These are phyloP conservation scores for Gila robusta DNA, from an alignment of 2,797 vertebrate genomes.

Conservation along the genomic window DNA sequence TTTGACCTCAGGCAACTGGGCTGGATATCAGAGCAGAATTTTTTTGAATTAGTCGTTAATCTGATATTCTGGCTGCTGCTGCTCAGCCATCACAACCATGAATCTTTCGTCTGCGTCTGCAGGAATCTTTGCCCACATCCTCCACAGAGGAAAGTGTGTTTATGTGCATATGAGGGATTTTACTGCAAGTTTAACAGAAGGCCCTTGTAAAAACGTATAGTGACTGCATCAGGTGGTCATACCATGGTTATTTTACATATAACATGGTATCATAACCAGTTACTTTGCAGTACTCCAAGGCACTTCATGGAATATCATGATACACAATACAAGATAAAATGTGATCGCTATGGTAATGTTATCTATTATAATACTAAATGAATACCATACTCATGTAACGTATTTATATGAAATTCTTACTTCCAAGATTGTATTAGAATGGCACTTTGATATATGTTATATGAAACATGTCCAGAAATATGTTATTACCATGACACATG, in stretches of 20 bases:
- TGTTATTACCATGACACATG: not conserved
- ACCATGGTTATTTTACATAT: not conserved
- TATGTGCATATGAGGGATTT: constrained; percentile 11
- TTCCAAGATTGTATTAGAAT: not conserved
- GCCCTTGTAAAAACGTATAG: not conserved
- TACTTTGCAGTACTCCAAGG: not conserved
- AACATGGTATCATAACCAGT: not conserved
- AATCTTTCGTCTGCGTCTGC: constrained; percentile 26
- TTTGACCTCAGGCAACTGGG: constrained; percentile 17
- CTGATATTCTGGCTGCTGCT: constrained; percentile 34
- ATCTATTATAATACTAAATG: not conserved
- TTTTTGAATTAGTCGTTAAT: constrained; percentile 44
- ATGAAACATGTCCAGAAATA: not conserved
- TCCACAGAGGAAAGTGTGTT: constrained; percentile 26
- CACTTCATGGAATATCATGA: not conserved
- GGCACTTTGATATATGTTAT: too few species aligned
- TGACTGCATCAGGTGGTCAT: not conserved
- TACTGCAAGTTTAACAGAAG: not conserved
- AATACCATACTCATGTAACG: not conserved
- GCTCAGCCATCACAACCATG: constrained; percentile 22
- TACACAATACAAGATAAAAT: not conserved
- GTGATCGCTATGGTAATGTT: not conserved
- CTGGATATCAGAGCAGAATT: constrained; percentile 6
- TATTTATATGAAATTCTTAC: not conserved
- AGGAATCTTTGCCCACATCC: constrained; percentile 24